phyloP scores from a whole-genome alignment of 2,797 vertebrate species.

The Novumbra hubbsi region DNA sequence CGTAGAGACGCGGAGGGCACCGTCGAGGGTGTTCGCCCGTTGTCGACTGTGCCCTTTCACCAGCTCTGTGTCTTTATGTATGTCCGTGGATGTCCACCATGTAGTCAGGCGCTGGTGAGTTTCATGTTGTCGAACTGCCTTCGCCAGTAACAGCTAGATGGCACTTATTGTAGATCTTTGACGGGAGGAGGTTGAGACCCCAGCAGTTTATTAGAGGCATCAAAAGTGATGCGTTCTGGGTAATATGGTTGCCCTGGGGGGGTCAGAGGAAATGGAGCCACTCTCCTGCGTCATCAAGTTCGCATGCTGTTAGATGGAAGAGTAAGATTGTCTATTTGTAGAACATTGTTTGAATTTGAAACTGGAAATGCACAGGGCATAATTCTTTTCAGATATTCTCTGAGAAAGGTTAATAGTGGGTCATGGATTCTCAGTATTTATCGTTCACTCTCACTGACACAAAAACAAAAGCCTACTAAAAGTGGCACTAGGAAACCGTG shows the following conservation, averaged over 20 bases:
- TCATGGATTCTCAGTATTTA: not conserved
- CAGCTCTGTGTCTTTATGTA: not conserved
- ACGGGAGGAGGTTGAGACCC: not conserved
- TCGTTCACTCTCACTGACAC: not conserved
- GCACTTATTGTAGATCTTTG: not conserved
- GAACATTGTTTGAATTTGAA: not conserved
- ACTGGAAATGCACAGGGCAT: not conserved
- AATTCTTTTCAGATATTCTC: not conserved
- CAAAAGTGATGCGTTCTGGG: not conserved
- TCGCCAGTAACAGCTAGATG: not conserved
- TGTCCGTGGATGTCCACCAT: not conserved
- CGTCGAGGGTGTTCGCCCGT: too few species aligned
- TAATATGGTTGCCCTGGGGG: not conserved
- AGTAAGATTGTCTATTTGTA: slow-evolving; percentile 1
- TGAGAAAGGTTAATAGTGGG: not conserved
- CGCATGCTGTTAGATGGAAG: not conserved
- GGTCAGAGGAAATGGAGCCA: not conserved
- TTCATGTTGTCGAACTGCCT: not conserved
- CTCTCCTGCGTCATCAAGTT: not conserved
- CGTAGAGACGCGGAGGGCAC: not conserved
- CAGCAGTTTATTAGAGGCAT: not conserved
- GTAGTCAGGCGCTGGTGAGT: not conserved
- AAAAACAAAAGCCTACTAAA: not conserved
- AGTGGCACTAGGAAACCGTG: not conserved
- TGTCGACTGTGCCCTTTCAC: too few species aligned